phyloP scores from a whole-genome alignment of 2,113 vertebrate species.

The Scortum barcoo region DNA sequence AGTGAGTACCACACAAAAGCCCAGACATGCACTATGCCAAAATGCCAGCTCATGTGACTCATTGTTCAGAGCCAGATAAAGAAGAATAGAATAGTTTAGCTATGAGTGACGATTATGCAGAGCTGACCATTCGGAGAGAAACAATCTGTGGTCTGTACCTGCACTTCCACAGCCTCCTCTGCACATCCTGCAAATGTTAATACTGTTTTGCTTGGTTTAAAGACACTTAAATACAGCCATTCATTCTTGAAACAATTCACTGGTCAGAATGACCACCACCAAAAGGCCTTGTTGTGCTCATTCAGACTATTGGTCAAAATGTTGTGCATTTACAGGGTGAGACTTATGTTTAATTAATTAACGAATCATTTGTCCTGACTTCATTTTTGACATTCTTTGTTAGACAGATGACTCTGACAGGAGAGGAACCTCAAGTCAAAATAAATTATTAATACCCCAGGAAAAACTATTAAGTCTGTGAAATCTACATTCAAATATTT shows the following conservation, averaged over 20 bases:
- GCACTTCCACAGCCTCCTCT: neutral
- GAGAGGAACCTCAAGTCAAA: too few species aligned
- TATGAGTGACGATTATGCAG: neutral
- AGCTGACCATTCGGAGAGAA: neutral
- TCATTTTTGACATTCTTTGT: neutral
- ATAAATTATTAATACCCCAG: too few species aligned
- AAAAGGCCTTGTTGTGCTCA: too few species aligned
- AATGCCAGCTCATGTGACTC: neutral
- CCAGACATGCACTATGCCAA: neutral
- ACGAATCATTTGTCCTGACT: neutral
- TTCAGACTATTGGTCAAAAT: neutral
- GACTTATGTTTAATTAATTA: neutral
- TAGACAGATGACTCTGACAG: too few species aligned
- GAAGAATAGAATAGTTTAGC: neutral
- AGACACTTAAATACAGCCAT: neutral
- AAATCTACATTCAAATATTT: too few species aligned
- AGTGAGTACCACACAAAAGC: neutral
- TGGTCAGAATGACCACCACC: neutral
- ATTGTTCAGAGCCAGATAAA: neutral
- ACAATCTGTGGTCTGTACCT: slow-evolving; percentile 10
- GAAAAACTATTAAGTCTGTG: too few species aligned
- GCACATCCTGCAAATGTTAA: slow-evolving; percentile 12
- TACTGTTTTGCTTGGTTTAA: neutral
- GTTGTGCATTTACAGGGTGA: neutral
- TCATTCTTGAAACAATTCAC: neutral